A percentile compares a stretch with the other conserved stretches of the same genome.
Evolutionary conservation across 2,113 vertebrate species (phyloP).

Genomic region (Peromyscus californicus): DNA sequence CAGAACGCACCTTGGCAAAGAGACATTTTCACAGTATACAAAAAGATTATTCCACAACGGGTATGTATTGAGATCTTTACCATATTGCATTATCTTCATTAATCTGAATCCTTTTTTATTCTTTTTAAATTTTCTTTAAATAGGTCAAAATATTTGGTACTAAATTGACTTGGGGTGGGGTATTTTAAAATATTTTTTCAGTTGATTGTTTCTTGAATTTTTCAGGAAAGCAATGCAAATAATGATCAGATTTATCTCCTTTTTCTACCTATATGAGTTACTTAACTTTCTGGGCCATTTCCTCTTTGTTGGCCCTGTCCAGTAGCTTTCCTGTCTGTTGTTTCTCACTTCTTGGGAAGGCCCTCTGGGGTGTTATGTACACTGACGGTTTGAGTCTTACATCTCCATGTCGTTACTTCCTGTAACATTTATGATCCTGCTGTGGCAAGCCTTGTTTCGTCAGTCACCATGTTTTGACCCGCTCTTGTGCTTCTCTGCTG

Average conservation of each 20-base stretch:
- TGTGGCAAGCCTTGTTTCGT: neutral
- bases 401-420: neutral
- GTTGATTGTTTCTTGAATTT: neutral
- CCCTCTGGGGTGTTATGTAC: neutral
- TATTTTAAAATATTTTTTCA: neutral
- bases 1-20: too few relatives aligned
- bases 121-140: conserved; percentile 28
- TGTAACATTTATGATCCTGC: neutral
- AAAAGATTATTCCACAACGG: too few relatives aligned
- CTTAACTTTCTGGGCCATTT: neutral
- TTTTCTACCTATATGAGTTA: neutral
- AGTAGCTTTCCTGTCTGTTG: neutral
- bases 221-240: neutral
- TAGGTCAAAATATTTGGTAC: neutral
- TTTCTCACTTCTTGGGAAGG: neutral
- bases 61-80: conserved; percentile 22
- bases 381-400: neutral
- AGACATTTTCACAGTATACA: too few relatives aligned
- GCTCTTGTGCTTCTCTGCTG: neutral
- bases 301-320: neutral
- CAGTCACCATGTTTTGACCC: neutral
- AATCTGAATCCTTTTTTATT: neutral
- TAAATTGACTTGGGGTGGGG: neutral
- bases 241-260: neutral
- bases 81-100: neutral